A percentile compares a stretch with the other conserved stretches of the same genome.
Conservation (phyloP, 1,140 invertebrate genomes). For the Meloidogyne chitwoodi region DNA sequence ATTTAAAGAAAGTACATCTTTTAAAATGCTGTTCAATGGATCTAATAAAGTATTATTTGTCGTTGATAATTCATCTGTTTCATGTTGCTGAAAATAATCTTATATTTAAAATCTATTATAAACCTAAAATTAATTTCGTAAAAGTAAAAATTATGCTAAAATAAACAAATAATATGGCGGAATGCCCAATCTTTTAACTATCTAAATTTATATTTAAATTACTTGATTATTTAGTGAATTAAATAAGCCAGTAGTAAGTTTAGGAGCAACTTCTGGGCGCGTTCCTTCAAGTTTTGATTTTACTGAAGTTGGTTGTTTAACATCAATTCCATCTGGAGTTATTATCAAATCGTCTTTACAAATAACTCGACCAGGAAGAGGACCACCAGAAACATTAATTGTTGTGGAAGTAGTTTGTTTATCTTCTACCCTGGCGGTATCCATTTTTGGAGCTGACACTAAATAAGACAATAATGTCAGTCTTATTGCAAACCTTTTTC, state of each 20-base stretch:
- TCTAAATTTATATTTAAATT: neutral
- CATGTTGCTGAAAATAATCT: constrained; percentile 34
- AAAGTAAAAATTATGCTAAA: no score
- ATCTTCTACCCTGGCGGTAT: neutral
- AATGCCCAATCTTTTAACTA: no score
- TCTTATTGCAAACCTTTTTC: neutral
- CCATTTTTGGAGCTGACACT: neutral
- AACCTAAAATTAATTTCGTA: no score
- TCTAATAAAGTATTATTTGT: constrained; percentile 23
- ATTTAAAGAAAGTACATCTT: constrained; percentile 26
- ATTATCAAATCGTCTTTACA: neutral
- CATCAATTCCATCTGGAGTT: neutral
- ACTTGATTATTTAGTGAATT: neutral
- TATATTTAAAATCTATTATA: no score
- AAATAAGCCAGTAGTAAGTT: neutral
- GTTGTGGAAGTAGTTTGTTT: neutral
- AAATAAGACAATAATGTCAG: neutral
- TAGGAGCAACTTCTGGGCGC: neutral
- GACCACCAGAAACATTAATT: neutral
- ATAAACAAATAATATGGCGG: no score
- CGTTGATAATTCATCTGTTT: constrained; percentile 17
- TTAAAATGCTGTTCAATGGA: constrained; percentile 40
- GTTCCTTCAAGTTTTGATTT: neutral
- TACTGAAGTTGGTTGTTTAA: neutral
- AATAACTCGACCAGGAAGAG: neutral